Percentiles rank a stretch among this genome's conserved stretches.
Conservation (phyloP, 2,797 vertebrate species). For the Glyptemys insculpta region DNA sequence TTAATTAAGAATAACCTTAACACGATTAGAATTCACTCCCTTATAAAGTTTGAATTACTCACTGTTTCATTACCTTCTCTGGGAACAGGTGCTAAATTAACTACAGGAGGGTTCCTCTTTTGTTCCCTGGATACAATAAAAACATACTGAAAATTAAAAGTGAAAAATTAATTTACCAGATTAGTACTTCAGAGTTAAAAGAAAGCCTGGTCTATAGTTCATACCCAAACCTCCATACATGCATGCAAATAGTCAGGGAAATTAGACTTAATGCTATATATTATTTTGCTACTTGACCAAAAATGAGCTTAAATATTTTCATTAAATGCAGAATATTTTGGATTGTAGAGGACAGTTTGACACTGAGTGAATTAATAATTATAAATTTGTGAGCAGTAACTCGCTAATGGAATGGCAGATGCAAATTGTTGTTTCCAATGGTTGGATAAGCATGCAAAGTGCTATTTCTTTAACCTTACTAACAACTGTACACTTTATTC, state of each 20-base stretch:
- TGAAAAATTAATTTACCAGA: constrained; percentile 58
- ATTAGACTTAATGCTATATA: not conserved
- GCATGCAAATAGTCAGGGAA: not conserved
- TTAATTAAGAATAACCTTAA: constrained; percentile 69
- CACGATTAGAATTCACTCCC: constrained; percentile 56
- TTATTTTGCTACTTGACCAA: constrained; percentile 25
- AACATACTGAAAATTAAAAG: constrained; percentile 63
- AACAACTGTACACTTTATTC: constrained; percentile 25
- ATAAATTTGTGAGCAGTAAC: constrained; percentile 44
- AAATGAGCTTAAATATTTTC: not conserved
- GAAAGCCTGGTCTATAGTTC: not conserved
- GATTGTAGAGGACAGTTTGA: constrained; percentile 10
- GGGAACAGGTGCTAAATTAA: constrained; percentile 68
- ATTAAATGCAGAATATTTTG: constrained; percentile 29
- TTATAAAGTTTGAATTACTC: constrained; percentile 43
- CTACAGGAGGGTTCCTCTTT: constrained; percentile 43
- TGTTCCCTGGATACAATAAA: constrained; percentile 43
- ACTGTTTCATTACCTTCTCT: constrained; percentile 60
- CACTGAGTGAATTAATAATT: constrained; percentile 37
- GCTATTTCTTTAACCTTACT: constrained; percentile 40
- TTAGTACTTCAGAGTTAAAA: constrained; percentile 33
- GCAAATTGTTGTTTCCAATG: constrained; percentile 22
- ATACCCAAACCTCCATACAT: not conserved
- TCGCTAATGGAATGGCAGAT: not conserved
- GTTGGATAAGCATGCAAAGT: constrained; percentile 26